phyloP scores from a whole-genome alignment of 2,888 invertebrate species.

The Agapetus fuscipes region DNA sequence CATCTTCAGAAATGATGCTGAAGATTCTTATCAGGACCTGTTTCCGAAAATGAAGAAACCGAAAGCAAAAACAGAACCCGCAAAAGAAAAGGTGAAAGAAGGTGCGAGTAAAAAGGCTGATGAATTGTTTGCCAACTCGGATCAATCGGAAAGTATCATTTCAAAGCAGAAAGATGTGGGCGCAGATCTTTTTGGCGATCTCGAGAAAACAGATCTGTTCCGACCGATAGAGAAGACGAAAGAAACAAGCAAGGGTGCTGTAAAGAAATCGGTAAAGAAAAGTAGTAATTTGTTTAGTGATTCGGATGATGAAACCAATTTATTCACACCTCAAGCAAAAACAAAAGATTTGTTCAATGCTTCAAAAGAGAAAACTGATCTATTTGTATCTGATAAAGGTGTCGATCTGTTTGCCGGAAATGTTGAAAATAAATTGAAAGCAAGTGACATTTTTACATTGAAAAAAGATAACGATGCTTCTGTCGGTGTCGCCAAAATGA shows the following conservation, averaged over 20 bases:
- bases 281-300: constrained; percentile 7
- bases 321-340: neutral
- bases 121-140: neutral
- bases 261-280: constrained; percentile 1
- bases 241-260: constrained; percentile 6
- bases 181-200: neutral
- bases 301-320: constrained; percentile 9
- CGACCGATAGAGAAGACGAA: neutral
- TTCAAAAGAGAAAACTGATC: neutral
- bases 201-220: neutral
- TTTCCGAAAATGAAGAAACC: neutral
- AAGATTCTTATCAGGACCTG: neutral
- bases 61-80: neutral
- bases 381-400: too few relatives aligned
- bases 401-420: too few relatives aligned
- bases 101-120: neutral
- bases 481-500: neutral
- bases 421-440: too few relatives aligned
- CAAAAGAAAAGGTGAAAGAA: neutral
- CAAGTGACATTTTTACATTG: too few relatives aligned
- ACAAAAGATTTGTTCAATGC: neutral
- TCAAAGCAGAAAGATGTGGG: too few relatives aligned
- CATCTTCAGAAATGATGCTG: constrained; percentile 2
- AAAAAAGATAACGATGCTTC: neutral
- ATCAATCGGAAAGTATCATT: too few relatives aligned